Evolutionary conservation across 2,797 vertebrate species (phyloP).

Genomic region (Acanthurus tractus): DNA sequence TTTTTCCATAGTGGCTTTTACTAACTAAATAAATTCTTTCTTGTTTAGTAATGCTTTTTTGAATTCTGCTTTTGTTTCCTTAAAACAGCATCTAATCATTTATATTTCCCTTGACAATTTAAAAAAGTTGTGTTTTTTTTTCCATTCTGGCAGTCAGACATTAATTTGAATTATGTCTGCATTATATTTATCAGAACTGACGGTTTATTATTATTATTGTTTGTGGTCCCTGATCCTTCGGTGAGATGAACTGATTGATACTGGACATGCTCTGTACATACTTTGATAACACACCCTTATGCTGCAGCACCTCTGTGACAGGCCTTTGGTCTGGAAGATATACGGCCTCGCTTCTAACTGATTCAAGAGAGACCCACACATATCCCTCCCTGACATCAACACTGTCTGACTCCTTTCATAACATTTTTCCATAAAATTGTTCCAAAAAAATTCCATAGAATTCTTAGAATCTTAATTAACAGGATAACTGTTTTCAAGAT

Average conservation of each 20-base stretch:
- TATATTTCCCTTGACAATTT: too few relatives aligned
- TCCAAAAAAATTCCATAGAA: too few relatives aligned
- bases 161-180: too few relatives aligned
- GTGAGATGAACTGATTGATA: not conserved
- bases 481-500: not conserved
- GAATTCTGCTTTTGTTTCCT: not conserved
- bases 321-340: too few relatives aligned
- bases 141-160: too few relatives aligned
- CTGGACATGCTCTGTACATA: too few relatives aligned
- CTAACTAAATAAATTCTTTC: rapidly evolving
- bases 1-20: not conserved
- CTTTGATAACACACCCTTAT: too few relatives aligned
- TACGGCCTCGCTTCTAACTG: too few relatives aligned
- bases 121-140: too few relatives aligned
- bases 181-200: too few relatives aligned
- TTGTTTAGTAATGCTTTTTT: not conserved
- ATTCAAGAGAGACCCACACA: not conserved
- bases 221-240: not conserved
- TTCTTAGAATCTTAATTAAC: not conserved
- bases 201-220: too few relatives aligned
- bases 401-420: conserved; percentile 22
- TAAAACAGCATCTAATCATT: not conserved
- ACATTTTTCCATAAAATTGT: conserved; percentile 37
- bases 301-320: too few relatives aligned
- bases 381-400: conserved; percentile 62